Evolutionary conservation across 2,113 vertebrate species (phyloP).

Genomic region (Nannobrachium achirus): DNA sequence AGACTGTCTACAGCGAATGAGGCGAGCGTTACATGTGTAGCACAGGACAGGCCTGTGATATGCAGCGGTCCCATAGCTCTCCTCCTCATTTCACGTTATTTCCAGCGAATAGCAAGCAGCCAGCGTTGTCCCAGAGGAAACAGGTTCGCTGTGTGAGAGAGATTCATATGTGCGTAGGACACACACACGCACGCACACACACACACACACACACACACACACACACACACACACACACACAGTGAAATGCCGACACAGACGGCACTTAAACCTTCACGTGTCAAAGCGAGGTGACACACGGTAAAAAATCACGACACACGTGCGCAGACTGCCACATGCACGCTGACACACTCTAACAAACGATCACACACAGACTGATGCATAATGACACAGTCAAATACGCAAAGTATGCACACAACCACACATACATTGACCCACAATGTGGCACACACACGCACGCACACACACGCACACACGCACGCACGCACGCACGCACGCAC

Average conservation of each 20-base stretch:
- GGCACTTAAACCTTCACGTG: too few species aligned
- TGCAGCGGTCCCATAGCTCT: not conserved
- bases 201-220: not conserved
- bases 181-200: not conserved
- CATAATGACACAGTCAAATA: too few species aligned
- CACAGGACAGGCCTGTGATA: not conserved
- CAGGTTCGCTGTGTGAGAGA: not conserved
- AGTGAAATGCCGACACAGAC: not conserved
- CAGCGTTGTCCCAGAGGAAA: not conserved
- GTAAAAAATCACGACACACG: too few species aligned
- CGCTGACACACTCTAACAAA: too few species aligned
- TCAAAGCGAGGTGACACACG: too few species aligned
- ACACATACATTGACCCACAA: too few species aligned
- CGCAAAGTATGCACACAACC: too few species aligned
- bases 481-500: not conserved
- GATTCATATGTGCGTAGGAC: not conserved
- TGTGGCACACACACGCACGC: too few species aligned
- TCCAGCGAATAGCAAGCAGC: not conserved
- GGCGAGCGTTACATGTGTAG: not conserved
- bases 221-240: constrained; percentile 10
- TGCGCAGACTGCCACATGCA: too few species aligned
- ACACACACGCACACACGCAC: not conserved
- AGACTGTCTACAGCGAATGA: not conserved
- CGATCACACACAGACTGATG: too few species aligned
- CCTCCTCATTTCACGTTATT: not conserved